Base-by-base conservation (phyloP, 1,140 invertebrate species). In the Ericerus pela region DNA sequence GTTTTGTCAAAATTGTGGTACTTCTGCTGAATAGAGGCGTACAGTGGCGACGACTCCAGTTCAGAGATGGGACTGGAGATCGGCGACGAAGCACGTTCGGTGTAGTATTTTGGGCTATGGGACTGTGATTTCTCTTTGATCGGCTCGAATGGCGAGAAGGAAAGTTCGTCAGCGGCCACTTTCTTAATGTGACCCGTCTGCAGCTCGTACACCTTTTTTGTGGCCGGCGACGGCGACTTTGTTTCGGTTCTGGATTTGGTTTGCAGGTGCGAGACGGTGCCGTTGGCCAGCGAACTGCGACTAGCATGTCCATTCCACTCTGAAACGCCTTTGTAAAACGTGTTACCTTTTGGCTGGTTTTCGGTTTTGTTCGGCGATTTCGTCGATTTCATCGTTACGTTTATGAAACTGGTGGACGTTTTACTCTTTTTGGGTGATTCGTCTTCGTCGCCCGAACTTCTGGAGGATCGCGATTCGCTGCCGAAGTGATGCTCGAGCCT, bases 401-500 rank as follows among this genome's bases (percentile, higher is more conserved):
- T 83, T 62, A 84, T 87, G 64, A 81, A 86, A 58, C 76, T 80
- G 16, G 79, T 79, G 58, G 76, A 78, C 14, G 78, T 79, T 26
- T 36, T 59, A 33, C 20, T 56, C 18, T 53, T 57, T n/a, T 55
- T 55, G 4, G 26, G 22, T 29, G 4, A 5, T 8, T 28, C 47
- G 28, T 53, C 28, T 18, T 28, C 29, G 14, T 76, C 72, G 4
- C 76, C 66, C 0, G 78, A 80, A 54, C 81, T 81, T 41, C 79
- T 79, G 0, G 84, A 86, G 0, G 82, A 84, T 10, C 80, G 73
- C 1, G 83, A 86, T 51, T 86, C 87, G 66, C 85, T 88, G 36
- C 88, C 88, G 63, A 91, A 92, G 65, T 92, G 88, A 62, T 82
- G 81, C 60, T 91, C 87, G 14, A 90, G 71, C 87, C 85, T 95